Evolutionary conservation across 2,113 vertebrate genomes (phyloP), one percentile per base, ranked within the genome.

Genomic region (Thunnus thynnus): DNA sequence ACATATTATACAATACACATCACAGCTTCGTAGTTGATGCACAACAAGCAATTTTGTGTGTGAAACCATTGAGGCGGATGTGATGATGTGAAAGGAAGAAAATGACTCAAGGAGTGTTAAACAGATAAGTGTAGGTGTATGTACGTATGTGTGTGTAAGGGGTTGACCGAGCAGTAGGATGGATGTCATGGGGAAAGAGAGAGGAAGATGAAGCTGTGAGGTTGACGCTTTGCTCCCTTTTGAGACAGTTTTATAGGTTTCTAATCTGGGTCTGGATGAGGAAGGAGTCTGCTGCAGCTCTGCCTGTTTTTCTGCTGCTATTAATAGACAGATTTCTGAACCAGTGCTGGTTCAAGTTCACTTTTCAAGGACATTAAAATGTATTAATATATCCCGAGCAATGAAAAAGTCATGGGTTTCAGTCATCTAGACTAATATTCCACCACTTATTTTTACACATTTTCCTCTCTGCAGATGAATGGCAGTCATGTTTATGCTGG

Each of bases 321-420:
- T 82, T 88, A 84, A 86, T 84, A 91, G 76, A 88, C 72, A 67
- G 58, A 67, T 81, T 50, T 84, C 72, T 80, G 76, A 85, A 79
- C 46, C 25, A 50, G 57, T n/a, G 44, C 30, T 52, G 50, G 69
- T 82, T 85, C 80, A 84, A 78, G 70, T 86, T 90, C 65, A 80
- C 27, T 30, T 61, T 27, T 85, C 58, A 80, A 73, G 66, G 62
- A 27, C 30, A 63, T 78, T 75, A 69, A 67, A 66, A 69, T 82
- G 10, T 69, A 55, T 52, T 71, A 14, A 41, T 36, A 32, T n/a
- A 54, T 60, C 17, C 25, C 3, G 11, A 66, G 13, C 32, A 46
- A 14, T 11, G 14, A 11, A 20, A 20, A 4, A 36, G 18, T 61
- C 13, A 18, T 27, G 47, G 52, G 13, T 22, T 62, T 52, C 13